Base-by-base conservation (phyloP, 2,888 invertebrate species). In the Polylopha cassiicola region DNA sequence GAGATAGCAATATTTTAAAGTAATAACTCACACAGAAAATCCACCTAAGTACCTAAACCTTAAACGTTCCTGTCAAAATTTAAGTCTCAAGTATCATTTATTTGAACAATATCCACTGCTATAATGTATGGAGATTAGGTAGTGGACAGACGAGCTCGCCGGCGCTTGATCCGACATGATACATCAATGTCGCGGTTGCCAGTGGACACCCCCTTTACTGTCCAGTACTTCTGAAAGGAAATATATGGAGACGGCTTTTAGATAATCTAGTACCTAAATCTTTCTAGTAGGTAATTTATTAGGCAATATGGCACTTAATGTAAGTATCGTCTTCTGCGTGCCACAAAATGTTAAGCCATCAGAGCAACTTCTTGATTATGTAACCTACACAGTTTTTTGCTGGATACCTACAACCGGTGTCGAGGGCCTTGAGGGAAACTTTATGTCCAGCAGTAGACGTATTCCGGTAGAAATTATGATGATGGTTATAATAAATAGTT, bases 81-180 rank as follows among this genome's bases (percentile, higher is more conserved):
- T 71, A 77, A 76, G 79, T 72, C 77, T 69, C 63, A 65, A 75
- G 78, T 69, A 79, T 69, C 82, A 84, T 84, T 82, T 82, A 74
- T 84, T 80, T 79, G 81, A 71, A 74, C 78, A 77, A 75, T 78
- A 77, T 73, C 77, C 79, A 63, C 64, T 59, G 69, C 53, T 58
- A 71, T 80, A 81, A 82, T 82, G 76, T 82, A 82, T 82, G 82
- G 82, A 84, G 82, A 84, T 84, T 84, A 84, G 81, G 82, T 67
- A 66, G 77, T 68, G 78, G 82, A 82, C 82, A 80, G 82, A 80
- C 80, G 82, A 73, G 76, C 58, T 54, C 58, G 57, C 61, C 65
- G 69, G 61, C 58, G 67, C 65, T 61, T 85, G 84, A 85, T 80
- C 85, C 85, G 76, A 71, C 78, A 75, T 81, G 79, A 86, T 86